Conservation (phyloP, 2,797 vertebrate genomes). For the Thaleichthys pacificus region DNA sequence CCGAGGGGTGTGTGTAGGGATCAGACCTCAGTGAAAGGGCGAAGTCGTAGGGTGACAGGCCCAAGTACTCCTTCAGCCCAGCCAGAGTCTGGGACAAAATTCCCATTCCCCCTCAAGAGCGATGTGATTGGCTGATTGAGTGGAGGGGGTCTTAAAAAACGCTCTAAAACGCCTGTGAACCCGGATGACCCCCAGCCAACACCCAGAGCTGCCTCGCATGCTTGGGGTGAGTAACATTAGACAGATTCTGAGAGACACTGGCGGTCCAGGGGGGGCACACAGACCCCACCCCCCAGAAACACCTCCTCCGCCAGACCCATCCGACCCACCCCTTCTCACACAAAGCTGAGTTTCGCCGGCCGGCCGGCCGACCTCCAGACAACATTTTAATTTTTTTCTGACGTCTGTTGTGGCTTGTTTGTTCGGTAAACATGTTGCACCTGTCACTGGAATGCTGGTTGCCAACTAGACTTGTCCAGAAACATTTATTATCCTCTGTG, state of each 20-base stretch:
- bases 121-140: conserved; percentile 67
- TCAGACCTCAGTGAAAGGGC: conserved; percentile 61
- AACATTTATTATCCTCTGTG: conserved; percentile 80
- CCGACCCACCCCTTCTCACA: conserved; percentile 55
- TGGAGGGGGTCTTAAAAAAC: conserved; percentile 58
- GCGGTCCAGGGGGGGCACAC: conserved; percentile 65
- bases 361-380: conserved; percentile 69
- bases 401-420: conserved; percentile 76
- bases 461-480: conserved; percentile 78
- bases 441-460: conserved; percentile 84
- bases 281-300: conserved; percentile 64
- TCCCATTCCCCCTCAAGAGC: conserved; percentile 63
- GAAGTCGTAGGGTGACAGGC: conserved; percentile 50
- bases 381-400: conserved; percentile 55
- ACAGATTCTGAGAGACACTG: conserved; percentile 69
- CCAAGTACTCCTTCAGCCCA: conserved; percentile 54
- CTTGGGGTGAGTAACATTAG: conserved; percentile 74
- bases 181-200: conserved; percentile 60
- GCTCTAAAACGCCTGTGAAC: conserved; percentile 69
- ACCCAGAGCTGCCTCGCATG: conserved; percentile 65
- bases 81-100: conserved; percentile 59
- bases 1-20: conserved; percentile 40
- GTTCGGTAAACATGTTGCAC: conserved; percentile 91
- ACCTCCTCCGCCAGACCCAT: conserved; percentile 49
- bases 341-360: conserved; percentile 61